Base-by-base conservation (phyloP, 2,888 invertebrate species). In the Podabrus alpinus region DNA sequence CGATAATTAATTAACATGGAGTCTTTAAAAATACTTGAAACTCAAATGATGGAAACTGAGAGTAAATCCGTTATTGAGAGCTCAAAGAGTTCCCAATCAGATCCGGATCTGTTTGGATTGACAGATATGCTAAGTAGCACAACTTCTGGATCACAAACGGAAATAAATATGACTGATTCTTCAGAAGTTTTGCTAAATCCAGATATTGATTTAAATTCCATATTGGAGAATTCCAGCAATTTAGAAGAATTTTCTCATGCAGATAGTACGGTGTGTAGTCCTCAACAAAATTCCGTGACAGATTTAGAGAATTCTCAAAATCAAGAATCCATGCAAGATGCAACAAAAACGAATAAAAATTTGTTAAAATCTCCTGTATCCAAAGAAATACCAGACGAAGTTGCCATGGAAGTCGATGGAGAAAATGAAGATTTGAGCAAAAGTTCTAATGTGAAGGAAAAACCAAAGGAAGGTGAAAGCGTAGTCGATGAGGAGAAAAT, bases 321-420 rank as follows among this genome's bases (percentile, higher is more conserved):
- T 45, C 45, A 45, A n/a, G 45, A n/a, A 45, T n/a, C 45, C 1
- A n/a, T 45, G n/a, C n/a, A 45, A 45, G n/a, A n/a, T 0, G n/a
- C 5, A 45, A 1, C n/a, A n/a, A 45, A n/a, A 45, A n/a, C 45
- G 7, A n/a, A 45, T 1, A n/a, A 45, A n/a, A n/a, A 13, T 45
- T 2, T n/a, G 3, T n/a, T n/a, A 45, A 45, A 45, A 45, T 45
- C 45, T n/a, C n/a, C 45, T n/a, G 5, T n/a, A 45, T 9, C 45
- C n/a, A 45, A 45, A 45, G 45, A 45, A 45, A n/a, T 45, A 29
- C 73, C 68, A 25, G 71, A 76, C 59, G 72, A 74, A 24, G 74
- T 71, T 66, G 69, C 83, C 11, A 81, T 76, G 68, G 66, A 75
- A 68, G 83, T 81, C 70, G 85, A 83, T 81, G 83, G 83, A 17